Evolutionary conservation across 2,113 vertebrate species (phyloP), one percentile per base, ranked within the genome.

Genomic region (Scomber scombrus): DNA sequence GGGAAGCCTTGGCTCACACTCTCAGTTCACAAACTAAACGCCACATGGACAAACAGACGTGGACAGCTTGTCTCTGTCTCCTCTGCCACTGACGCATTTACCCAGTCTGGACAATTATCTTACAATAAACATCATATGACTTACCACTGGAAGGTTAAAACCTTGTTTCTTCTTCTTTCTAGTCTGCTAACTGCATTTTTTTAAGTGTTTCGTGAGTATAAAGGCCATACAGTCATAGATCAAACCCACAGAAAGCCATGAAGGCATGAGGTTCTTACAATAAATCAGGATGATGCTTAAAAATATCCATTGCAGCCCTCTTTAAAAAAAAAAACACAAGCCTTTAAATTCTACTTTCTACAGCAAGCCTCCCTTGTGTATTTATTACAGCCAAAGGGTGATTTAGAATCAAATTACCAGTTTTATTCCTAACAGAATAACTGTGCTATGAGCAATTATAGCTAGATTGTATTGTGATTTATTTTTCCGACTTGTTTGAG

Each of bases 1-100:
- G 4, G 71, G 18, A 72, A 65, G 77, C 76, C 64, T 68, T 83
- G 82, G 85, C 74, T 84, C 77, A 34, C 75, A 61, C 26, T 45
- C 65, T 46, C 11, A 0, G 6, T 43, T 62, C 80, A 64, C 67
- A 83, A 85, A 89, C 54, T 49, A 51, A 71, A 83, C 83, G 69
- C 50, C 45, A 82, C 72, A 77, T 51, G 72, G 67, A 67, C 71
- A 76, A 58, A 83, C 66, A 84, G 55, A 75, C 64, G 34, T 1
- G 19, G 23, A 47, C 82, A 78, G 79, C 78, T 78, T 15, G 61
- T 80, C 72, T 63, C 68, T 2, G 18, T 71, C 51, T 78, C 54
- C 75, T 31, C 76, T 6, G 21, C 46, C 56, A 43, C 9, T 54
- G 55, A 79, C 10, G 21, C 21, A 7, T 67, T 72, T 26, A 18